phyloP scores from a whole-genome alignment of 2,113 vertebrate genomes.

The Xenopus tropicalis region UCB_Xtro_10.0 CM004448.2:15386001-15386500 shows the following conservation, averaged over 20 bases:
- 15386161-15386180: neutral
- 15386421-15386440: neutral
- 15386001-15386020: too few species aligned
- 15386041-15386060: too few species aligned
- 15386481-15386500: neutral
- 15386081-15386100: too few species aligned
- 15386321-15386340: conserved; percentile 10
- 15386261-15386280: conserved; percentile 26
- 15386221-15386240: neutral
- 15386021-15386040: too few species aligned
- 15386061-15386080: too few species aligned
- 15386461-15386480: conserved; percentile 19
- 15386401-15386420: conserved; percentile 24
- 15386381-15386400: conserved; percentile 35
- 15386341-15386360: conserved; percentile 22
- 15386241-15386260: conserved; percentile 16
- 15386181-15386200: conserved; percentile 1
- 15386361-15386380: conserved; percentile 31
- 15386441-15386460: conserved; percentile 20
- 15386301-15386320: conserved; percentile 11
- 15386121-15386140: neutral
- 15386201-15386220: conserved; percentile 9
- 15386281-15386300: conserved; percentile 28
- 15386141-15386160: neutral
- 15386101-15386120: too few species aligned